A percentile compares a stretch with the other conserved stretches of the same genome.
Conservation (phyloP, 2,113 vertebrate genomes). For the Pithys albifrons region DNA sequence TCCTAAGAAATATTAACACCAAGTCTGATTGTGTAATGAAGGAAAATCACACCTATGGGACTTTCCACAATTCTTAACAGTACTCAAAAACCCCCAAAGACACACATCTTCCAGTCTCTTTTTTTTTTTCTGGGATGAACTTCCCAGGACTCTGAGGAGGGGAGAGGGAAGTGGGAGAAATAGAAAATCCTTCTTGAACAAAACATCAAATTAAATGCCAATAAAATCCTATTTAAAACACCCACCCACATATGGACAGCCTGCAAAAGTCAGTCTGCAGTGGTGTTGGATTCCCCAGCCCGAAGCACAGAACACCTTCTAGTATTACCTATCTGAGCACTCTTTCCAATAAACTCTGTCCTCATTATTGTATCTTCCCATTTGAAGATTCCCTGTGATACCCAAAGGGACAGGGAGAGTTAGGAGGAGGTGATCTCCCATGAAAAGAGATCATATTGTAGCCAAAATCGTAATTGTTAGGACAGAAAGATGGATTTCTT, state of each 20-base stretch:
- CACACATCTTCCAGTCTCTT: neutral
- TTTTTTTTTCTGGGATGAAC: neutral
- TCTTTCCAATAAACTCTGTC: neutral
- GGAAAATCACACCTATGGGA: conserved; percentile 53
- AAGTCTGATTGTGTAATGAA: conserved; percentile 49
- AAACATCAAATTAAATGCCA: neutral
- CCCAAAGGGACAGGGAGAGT: neutral
- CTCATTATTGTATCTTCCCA: neutral
- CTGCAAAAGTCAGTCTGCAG: neutral
- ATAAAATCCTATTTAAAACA: neutral
- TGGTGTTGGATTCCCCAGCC: neutral
- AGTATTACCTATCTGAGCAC: neutral
- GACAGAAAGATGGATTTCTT: neutral
- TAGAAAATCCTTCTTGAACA: neutral
- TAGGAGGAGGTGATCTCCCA: neutral
- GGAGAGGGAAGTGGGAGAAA: neutral
- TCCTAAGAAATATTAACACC: neutral
- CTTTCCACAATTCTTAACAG: conserved; percentile 40
- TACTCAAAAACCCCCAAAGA: conserved; percentile 9
- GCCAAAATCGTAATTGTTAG: neutral
- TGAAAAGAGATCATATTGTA: neutral
- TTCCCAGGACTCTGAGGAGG: neutral
- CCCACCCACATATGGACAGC: neutral
- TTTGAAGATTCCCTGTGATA: neutral
- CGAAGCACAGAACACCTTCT: neutral